Evolutionary conservation across 2,888 invertebrate species (phyloP), one percentile per base, ranked within the genome.

Genomic region (Agrochola lota): DNA sequence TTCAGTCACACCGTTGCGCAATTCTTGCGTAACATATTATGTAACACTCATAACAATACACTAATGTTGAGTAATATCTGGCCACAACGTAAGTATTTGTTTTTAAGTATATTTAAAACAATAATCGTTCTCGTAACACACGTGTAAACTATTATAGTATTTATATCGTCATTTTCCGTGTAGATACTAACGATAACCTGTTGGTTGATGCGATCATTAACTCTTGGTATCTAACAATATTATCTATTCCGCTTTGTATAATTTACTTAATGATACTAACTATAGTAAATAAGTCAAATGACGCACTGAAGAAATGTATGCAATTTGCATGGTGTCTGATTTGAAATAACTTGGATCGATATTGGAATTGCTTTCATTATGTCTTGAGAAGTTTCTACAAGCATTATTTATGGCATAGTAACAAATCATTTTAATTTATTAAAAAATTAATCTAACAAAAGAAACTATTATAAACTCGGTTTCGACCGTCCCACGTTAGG

Each of bases 1-100:
- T 77, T 71, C 72, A 70, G 72, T 85, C 81, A 83, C 83, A 86
- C 85, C 55, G 79, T 86, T 80, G 74, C 80, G 78, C 62, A 82
- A 84, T 71, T 63, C 62, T 70, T 78, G 17, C 64, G 71, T 80
- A 81, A 78, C 73, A 79, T 40, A 84, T 84, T 87, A 78, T 86
- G 74, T 82, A 87, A 87, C 62, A 67, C 35, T 78, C 72, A 68
- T 78, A 87, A 82, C 86, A 80, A 82, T 77, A 66, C 73, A 72
- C 69, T 74, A 30, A 75, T 30, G 74, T 74, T 87, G 75, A 75
- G 67, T 81, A 81, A 83, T 78, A 78, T 57, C 63, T 81, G 30
- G 73, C 63, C 62, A 69, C 64, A 62, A 76, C 43, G 35, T 64
- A 66, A 46, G 17, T 76, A 78, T 76, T 77, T 81, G 75, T 85